These are phyloP conservation scores for Drosophila chauvacae DNA, from an alignment of 1,140 invertebrate species.

Conservation along the genomic window DNA sequence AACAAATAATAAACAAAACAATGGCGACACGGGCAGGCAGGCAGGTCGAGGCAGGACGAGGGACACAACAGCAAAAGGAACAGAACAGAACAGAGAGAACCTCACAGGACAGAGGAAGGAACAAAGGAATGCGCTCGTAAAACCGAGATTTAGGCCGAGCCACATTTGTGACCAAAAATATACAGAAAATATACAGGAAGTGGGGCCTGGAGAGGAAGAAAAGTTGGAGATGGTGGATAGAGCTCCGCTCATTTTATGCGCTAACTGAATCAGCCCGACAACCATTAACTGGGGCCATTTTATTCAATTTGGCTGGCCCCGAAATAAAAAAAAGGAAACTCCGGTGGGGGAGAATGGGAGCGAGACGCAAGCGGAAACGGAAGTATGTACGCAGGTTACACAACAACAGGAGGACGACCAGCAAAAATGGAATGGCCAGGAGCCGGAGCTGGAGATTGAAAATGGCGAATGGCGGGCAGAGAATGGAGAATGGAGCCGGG, in stretches of 20 bases:
- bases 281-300: constrained; percentile 81
- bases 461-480: constrained; percentile 17
- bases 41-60: constrained; percentile 7
- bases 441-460: constrained; percentile 32
- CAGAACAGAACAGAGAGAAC: neutral
- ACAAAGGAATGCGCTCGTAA: constrained; percentile 77
- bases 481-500: constrained; percentile 16
- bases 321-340: constrained; percentile 24
- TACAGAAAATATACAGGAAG: constrained; percentile 30
- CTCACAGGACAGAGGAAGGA: constrained; percentile 22
- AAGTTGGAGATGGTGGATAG: constrained; percentile 44
- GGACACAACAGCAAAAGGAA: constrained; percentile 6
- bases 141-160: constrained; percentile 81
- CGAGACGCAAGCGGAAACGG: constrained; percentile 59
- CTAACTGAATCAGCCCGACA: constrained; percentile 83
- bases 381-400: constrained; percentile 82
- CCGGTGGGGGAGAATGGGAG: constrained; percentile 5
- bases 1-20: constrained; percentile 83
- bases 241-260: constrained; percentile 79
- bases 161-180: constrained; percentile 80
- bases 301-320: constrained; percentile 76
- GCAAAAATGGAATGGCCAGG: constrained; percentile 13
- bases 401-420: constrained; percentile 41
- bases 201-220: constrained; percentile 24
- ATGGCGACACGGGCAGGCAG: constrained; percentile 41